Percentiles rank a stretch among this genome's conserved stretches.
Evolutionary conservation across 92 coral and sea anemone species (phyloP).

Genomic region (Galaxea fascicularis): DNA sequence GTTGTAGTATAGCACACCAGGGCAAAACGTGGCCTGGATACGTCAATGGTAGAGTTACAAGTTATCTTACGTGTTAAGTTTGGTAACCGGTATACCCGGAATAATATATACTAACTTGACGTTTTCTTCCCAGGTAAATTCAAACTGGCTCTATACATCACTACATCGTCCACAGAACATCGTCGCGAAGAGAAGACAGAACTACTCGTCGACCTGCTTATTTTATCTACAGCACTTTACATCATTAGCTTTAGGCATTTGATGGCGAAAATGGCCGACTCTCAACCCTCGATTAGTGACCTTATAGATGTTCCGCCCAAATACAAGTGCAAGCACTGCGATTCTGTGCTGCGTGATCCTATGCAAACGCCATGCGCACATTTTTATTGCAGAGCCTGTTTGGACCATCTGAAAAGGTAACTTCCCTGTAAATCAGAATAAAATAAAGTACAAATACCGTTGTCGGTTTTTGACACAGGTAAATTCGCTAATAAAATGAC

Average conservation of each 20-base stretch:
- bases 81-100: no score
- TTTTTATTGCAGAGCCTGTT: constrained; percentile 60
- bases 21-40: no score
- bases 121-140: neutral
- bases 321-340: constrained; percentile 46
- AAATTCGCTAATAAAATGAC: no score
- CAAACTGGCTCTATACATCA: constrained; percentile 8
- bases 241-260: neutral
- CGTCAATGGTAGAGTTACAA: no score
- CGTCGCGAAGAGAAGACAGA: neutral
- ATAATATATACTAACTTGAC: no score
- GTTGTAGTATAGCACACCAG: no score
- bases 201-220: neutral
- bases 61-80: no score
- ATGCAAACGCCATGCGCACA: constrained; percentile 74
- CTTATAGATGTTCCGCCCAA: constrained; percentile 8
- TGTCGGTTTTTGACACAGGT: neutral
- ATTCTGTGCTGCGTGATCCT: constrained; percentile 50
- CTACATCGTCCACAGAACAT: neutral
- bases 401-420: constrained; percentile 26
- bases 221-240: neutral
- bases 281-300: neutral
- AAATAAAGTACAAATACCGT: no score
- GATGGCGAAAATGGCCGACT: constrained; percentile 12
- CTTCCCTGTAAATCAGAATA: neutral